Conservation (phyloP, 2,888 invertebrate genomes). For the Rotaria macrura region DNA sequence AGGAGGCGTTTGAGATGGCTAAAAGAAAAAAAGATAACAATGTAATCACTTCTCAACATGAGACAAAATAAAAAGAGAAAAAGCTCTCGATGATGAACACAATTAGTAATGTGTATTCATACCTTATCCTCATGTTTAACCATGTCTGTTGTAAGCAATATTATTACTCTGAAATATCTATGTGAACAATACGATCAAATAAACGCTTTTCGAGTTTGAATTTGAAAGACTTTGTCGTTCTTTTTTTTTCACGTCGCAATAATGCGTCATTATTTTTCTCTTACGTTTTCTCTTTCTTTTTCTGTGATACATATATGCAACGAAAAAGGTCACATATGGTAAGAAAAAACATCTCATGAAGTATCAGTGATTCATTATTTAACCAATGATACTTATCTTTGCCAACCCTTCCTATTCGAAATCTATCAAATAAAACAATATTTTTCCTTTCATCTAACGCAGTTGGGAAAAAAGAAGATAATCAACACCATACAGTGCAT, state of each 20-base stretch:
- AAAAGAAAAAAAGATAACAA: neutral
- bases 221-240: neutral
- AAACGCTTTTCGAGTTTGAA: neutral
- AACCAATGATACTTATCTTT: no score
- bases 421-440: no score
- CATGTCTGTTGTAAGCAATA: neutral
- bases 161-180: neutral
- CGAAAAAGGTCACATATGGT: neutral
- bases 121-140: neutral
- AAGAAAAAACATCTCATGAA: neutral
- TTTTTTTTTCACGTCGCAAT: neutral
- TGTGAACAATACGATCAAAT: neutral
- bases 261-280: neutral
- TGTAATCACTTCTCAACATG: no score
- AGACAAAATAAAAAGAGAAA: no score
- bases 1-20: slow-evolving; percentile 1
- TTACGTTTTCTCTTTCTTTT: no score
- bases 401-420: no score
- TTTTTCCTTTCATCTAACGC: neutral
- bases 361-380: neutral
- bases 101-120: neutral
- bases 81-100: no score
- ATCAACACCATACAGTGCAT: neutral
- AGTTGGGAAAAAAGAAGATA: neutral
- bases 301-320: neutral